Evolutionary conservation across 2,113 vertebrate genomes (phyloP).

Genomic region (Gymnogyps californianus): DNA sequence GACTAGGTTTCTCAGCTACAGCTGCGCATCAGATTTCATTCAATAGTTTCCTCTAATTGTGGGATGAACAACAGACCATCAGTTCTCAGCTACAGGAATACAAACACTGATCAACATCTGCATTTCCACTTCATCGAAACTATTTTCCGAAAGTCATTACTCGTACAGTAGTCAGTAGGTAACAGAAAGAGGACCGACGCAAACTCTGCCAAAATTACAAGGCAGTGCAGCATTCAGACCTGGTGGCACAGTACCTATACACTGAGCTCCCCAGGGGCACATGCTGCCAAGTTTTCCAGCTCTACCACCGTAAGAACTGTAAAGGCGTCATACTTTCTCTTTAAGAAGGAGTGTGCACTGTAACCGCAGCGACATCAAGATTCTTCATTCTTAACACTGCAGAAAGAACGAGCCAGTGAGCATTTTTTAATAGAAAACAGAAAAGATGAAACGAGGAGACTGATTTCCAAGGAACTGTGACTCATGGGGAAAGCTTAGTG

Average conservation of each 20-base stretch:
- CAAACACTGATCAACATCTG: background rate
- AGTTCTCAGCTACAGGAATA: background rate
- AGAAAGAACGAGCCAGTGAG: background rate
- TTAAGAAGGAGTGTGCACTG: background rate
- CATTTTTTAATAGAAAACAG: background rate
- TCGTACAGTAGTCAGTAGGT: background rate
- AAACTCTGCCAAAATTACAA: background rate
- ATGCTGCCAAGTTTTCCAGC: background rate
- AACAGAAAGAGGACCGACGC: background rate
- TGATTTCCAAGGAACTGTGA: background rate
- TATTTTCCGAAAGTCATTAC: background rate
- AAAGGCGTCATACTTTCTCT: background rate
- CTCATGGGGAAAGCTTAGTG: background rate
- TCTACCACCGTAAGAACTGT: background rate
- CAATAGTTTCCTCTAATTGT: background rate
- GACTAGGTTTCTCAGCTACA: background rate
- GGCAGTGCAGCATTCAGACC: fast-evolving
- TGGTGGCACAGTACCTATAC: background rate
- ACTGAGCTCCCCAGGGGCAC: background rate
- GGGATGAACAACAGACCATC: background rate
- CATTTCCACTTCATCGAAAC: background rate
- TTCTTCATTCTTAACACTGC: background rate
- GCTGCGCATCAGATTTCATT: background rate
- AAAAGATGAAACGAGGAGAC: background rate
- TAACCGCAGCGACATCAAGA: background rate